Conservation (phyloP, 2,797 vertebrate species). For the Apogon talboti region DNA sequence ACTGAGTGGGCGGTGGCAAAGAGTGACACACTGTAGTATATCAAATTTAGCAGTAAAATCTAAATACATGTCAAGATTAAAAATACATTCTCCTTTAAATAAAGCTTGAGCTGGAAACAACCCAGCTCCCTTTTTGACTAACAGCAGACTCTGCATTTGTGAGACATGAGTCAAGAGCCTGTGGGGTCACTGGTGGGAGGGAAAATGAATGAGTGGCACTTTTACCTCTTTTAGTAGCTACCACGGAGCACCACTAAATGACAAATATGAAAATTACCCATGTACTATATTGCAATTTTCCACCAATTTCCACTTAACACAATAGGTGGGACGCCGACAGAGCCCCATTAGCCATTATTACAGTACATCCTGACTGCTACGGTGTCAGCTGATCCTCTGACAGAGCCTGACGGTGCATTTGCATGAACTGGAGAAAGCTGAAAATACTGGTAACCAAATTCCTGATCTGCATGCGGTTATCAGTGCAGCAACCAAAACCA, state of each 20-base stretch:
- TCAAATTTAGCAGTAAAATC: slow-evolving; percentile 63
- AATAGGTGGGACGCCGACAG: not conserved
- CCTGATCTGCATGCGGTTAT: slow-evolving; percentile 68
- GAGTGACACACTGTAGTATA: slow-evolving; percentile 44
- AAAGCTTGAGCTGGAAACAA: slow-evolving; percentile 37
- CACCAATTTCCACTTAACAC: not conserved
- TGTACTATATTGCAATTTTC: not conserved
- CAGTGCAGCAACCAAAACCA: slow-evolving; percentile 55
- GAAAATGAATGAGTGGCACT: slow-evolving; percentile 13
- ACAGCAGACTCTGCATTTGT: slow-evolving; percentile 32
- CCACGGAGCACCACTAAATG: not conserved
- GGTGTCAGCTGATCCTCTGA: slow-evolving; percentile 43
- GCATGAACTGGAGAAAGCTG: slow-evolving; percentile 37
- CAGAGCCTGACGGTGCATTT: slow-evolving; percentile 52
- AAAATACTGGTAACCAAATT: slow-evolving; percentile 57
- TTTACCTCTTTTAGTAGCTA: slow-evolving; percentile 1
- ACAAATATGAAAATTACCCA: too few relatives aligned
- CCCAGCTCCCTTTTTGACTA: slow-evolving; percentile 43
- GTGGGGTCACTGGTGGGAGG: slow-evolving; percentile 14
- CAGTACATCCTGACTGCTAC: slow-evolving; percentile 15
- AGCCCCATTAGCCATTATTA: slow-evolving; percentile 4
- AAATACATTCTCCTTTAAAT: slow-evolving; percentile 53
- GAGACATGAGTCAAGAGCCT: slow-evolving; percentile 34
- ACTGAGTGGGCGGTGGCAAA: slow-evolving; percentile 32
- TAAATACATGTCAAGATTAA: slow-evolving; percentile 61